A percentile compares a stretch with the other conserved stretches of the same genome.
Evolutionary conservation across 2,113 vertebrate genomes (phyloP).

Genomic region (Petroica traversi): DNA sequence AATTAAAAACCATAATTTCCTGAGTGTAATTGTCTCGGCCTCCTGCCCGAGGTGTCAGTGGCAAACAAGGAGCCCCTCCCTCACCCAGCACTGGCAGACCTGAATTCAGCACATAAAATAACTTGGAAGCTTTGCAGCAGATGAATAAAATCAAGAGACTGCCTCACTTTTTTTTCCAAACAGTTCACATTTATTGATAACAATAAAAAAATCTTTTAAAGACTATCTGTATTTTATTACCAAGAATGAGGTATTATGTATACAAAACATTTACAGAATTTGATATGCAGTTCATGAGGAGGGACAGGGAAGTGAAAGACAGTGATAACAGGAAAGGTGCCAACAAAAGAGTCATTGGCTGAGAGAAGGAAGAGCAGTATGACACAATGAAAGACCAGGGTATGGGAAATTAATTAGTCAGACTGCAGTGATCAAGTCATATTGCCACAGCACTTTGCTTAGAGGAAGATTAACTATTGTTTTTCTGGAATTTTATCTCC

Average conservation of each 20-base stretch:
- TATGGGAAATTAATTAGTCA: neutral
- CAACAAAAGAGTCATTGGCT: neutral
- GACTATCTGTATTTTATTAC: constrained; percentile 79
- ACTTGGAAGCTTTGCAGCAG: neutral
- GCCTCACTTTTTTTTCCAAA: constrained; percentile 51
- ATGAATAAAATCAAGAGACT: neutral
- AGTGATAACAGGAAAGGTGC: neutral
- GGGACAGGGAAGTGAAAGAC: constrained; percentile 22
- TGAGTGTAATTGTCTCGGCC: neutral
- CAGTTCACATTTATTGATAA: constrained; percentile 81
- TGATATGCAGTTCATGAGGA: constrained; percentile 68
- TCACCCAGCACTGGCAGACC: neutral
- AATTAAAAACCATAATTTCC: neutral
- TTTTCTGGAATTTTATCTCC: constrained; percentile 6
- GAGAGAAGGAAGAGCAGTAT: neutral
- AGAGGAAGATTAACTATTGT: neutral
- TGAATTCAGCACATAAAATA: neutral
- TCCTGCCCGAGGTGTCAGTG: neutral
- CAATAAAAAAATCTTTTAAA: constrained; percentile 83
- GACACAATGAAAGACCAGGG: neutral
- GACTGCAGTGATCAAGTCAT: neutral
- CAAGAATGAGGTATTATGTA: constrained; percentile 82
- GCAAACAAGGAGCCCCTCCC: neutral
- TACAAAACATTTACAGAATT: constrained; percentile 81
- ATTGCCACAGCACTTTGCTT: constrained; percentile 7